These are phyloP conservation scores for Anagyrus pseudococci DNA, from an alignment of 2,888 invertebrate species.

Conservation along the genomic window DNA sequence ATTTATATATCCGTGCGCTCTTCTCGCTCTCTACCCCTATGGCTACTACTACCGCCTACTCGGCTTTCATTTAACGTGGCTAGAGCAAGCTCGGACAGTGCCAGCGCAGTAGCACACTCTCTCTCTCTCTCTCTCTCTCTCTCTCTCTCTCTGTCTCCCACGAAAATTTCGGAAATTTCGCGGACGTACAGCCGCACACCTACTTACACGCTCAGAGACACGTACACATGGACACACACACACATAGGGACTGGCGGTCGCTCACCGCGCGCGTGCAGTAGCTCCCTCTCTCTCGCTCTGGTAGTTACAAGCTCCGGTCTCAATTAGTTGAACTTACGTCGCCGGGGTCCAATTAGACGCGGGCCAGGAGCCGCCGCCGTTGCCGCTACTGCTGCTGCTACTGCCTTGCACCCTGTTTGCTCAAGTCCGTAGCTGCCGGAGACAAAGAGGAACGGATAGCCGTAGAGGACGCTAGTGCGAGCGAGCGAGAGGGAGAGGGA, in stretches of 20 bases:
- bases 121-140: too few relatives aligned
- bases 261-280: not conserved
- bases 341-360: conserved; percentile 62
- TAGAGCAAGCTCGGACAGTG: too few relatives aligned
- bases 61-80: too few relatives aligned
- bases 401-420: conserved; percentile 61
- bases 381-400: too few relatives aligned
- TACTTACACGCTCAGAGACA: not conserved
- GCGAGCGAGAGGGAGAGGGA: too few relatives aligned
- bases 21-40: too few relatives aligned
- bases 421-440: conserved; percentile 48
- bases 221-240: too few relatives aligned
- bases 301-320: conserved; percentile 58
- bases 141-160: too few relatives aligned
- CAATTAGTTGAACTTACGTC: conserved; percentile 61
- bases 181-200: not conserved
- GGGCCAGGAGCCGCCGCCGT: conserved; percentile 52
- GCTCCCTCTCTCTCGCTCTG: conserved; percentile 30
- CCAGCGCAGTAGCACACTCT: too few relatives aligned
- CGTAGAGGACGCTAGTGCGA: conserved; percentile 13
- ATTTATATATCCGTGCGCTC: too few relatives aligned
- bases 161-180: not conserved
- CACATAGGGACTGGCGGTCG: too few relatives aligned
- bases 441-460: conserved; percentile 36
- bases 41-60: too few relatives aligned